phyloP scores from a whole-genome alignment of 2,888 invertebrate species.

The Parnassius orleans region DNA sequence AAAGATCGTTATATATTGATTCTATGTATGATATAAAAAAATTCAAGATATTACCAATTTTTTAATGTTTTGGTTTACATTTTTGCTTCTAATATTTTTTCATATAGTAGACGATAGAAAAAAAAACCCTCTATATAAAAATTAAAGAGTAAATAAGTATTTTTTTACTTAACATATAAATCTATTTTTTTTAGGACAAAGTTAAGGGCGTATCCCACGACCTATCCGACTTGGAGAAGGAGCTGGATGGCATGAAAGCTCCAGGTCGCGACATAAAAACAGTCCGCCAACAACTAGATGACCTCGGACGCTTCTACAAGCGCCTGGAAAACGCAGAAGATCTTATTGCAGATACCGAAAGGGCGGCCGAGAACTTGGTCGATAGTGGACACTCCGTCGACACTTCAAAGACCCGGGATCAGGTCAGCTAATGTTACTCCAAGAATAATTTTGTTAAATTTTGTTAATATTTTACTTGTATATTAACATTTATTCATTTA shows the following conservation, averaged over 20 bases:
- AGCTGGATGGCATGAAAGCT: constrained; percentile 91
- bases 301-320: constrained; percentile 84
- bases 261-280: constrained; percentile 93
- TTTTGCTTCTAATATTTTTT: no score
- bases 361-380: constrained; percentile 88
- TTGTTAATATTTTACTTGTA: neutral
- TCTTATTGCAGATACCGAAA: constrained; percentile 84
- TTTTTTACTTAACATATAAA: neutral
- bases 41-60: no score
- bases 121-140: no score
- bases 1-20: no score
- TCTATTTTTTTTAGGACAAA: constrained; percentile 81
- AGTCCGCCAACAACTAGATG: constrained; percentile 91
- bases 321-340: constrained; percentile 85
- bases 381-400: constrained; percentile 93
- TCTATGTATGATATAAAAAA: no score
- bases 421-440: constrained; percentile 67
- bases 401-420: constrained; percentile 89
- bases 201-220: constrained; percentile 89
- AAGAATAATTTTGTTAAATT: no score
- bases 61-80: no score
- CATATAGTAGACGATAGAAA: no score
- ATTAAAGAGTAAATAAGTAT: neutral
- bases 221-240: constrained; percentile 89
- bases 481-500: neutral